A percentile compares a stretch with the other conserved stretches of the same genome.
These are phyloP conservation scores for Rugalucina vietnamica DNA, from an alignment of 2,888 invertebrate species.

Conservation along the genomic window DNA sequence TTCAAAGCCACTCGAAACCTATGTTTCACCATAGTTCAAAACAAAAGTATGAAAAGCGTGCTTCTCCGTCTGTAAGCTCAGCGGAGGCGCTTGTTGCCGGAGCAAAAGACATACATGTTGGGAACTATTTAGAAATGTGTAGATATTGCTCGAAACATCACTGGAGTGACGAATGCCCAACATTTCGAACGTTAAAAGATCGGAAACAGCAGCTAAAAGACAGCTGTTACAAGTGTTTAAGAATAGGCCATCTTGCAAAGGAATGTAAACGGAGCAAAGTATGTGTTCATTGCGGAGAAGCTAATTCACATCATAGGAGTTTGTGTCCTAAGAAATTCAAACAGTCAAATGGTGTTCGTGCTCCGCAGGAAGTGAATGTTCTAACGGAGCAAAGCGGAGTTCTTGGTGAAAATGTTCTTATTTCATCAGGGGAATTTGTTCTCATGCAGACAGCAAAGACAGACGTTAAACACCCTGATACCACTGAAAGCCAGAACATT, in stretches of 20 bases:
- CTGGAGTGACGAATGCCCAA: slow-evolving; percentile 15
- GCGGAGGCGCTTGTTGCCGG: slow-evolving; percentile 1
- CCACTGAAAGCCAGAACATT: background rate
- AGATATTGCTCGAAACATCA: slow-evolving; percentile 10
- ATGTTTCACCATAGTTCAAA: background rate
- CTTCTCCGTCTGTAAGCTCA: background rate
- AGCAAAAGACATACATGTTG: background rate
- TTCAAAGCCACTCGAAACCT: background rate
- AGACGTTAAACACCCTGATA: background rate
- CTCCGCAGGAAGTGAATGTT: background rate
- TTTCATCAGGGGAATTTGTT: slow-evolving; percentile 13
- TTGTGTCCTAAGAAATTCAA: slow-evolving; percentile 14
- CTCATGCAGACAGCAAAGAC: slow-evolving; percentile 15
- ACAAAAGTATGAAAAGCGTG: background rate
- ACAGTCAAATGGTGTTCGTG: background rate
- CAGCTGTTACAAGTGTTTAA: slow-evolving; percentile 8
- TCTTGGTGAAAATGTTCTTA: slow-evolving; percentile 11
- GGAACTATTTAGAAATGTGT: slow-evolving; percentile 1
- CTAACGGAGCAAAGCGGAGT: background rate
- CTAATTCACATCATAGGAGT: background rate
- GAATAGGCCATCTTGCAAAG: background rate
- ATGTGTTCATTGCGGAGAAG: slow-evolving; percentile 13
- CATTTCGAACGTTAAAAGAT: background rate
- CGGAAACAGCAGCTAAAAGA: slow-evolving; percentile 10
- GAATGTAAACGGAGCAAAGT: background rate